Evolutionary conservation across 2,113 vertebrate genomes (phyloP).

Genomic region (Mirounga angustirostris): DNA sequence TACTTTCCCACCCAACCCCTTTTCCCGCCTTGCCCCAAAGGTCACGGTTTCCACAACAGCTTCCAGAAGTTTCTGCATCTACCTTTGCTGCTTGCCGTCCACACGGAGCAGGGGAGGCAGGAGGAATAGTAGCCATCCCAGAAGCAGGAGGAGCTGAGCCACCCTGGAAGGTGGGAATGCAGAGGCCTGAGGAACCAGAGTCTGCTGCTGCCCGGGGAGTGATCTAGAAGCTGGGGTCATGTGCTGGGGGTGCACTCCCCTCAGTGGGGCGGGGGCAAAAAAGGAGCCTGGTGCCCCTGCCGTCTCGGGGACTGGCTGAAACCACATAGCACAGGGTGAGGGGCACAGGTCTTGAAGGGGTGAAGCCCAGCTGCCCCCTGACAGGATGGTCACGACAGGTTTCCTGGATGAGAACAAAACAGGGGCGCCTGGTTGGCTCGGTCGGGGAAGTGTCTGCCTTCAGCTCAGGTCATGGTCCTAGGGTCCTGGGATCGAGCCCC

Average conservation of each 20-base stretch:
- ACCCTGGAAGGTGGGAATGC: background rate
- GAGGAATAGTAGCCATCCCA: background rate
- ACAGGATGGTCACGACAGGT: no score
- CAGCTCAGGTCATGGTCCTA: background rate
- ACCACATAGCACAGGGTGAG: fast-evolving
- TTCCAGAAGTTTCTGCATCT: background rate
- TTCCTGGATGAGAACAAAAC: background rate
- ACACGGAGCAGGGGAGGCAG: background rate
- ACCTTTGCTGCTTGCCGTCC: background rate
- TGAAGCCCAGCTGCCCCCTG: background rate
- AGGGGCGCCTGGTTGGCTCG: background rate
- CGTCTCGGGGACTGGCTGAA: background rate
- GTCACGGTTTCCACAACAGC: background rate
- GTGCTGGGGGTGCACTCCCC: background rate
- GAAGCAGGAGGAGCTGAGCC: background rate
- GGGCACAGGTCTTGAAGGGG: no score
- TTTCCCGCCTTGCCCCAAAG: background rate
- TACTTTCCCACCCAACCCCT: background rate
- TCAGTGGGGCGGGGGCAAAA: background rate
- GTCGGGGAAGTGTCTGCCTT: background rate
- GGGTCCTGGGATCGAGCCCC: background rate
- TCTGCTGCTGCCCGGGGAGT: background rate
- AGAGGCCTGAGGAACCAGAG: background rate
- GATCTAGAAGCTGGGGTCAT: background rate
- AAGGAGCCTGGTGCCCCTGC: background rate